phyloP scores from a whole-genome alignment of 37 sponge, comb jelly and placozoan genomes.

The Bolinopsis microptera region DNA sequence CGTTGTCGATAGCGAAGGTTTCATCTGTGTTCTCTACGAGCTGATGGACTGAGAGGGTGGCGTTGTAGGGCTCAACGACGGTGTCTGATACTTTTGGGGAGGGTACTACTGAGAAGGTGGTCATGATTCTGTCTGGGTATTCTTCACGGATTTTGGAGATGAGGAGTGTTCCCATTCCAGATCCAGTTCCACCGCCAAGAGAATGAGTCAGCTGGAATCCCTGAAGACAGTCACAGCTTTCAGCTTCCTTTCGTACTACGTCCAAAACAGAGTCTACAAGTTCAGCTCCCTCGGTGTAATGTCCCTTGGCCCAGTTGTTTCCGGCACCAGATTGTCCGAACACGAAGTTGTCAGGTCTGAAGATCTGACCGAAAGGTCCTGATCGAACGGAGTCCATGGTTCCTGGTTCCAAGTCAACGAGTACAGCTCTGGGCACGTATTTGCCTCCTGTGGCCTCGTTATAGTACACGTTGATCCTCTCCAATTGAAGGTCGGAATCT shows the following conservation, averaged over 20 bases:
- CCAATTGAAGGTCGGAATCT: slow-evolving; percentile 55
- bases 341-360: slow-evolving; percentile 69
- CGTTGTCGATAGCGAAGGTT: slow-evolving; percentile 84
- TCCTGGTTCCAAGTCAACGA: slow-evolving; percentile 69
- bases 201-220: slow-evolving; percentile 67
- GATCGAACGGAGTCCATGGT: slow-evolving; percentile 70
- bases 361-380: slow-evolving; percentile 66
- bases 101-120: slow-evolving; percentile 94
- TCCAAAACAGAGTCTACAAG: slow-evolving; percentile 70
- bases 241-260: slow-evolving; percentile 56
- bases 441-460: slow-evolving; percentile 70
- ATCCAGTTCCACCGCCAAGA: slow-evolving; percentile 68
- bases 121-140: slow-evolving; percentile 80
- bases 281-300: slow-evolving; percentile 82
- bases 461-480: slow-evolving; percentile 71
- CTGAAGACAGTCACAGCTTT: slow-evolving; percentile 67
- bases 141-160: slow-evolving; percentile 78
- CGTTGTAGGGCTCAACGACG: slow-evolving; percentile 81
- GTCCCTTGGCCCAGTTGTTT: slow-evolving; percentile 68
- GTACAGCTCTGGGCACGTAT: slow-evolving; percentile 70
- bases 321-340: slow-evolving; percentile 65
- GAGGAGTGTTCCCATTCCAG: slow-evolving; percentile 74
- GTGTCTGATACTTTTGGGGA: slow-evolving; percentile 97
- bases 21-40: slow-evolving; percentile 69
- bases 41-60: slow-evolving; percentile 90